phyloP scores from a whole-genome alignment of 2,888 invertebrate genomes.

The Epinotia brunnichana region DNA sequence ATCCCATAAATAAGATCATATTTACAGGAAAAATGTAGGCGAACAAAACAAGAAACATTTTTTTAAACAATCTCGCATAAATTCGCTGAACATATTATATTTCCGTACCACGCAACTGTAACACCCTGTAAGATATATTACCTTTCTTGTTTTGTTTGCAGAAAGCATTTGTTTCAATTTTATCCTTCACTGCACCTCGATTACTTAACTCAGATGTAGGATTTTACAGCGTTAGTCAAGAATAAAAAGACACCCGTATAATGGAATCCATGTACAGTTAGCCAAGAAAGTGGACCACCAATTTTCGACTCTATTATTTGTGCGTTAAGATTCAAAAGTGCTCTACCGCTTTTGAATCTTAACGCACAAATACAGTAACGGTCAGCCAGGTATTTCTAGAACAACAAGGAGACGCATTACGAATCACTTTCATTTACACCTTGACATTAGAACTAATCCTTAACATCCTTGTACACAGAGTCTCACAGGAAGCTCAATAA shows the following conservation, averaged over 20 bases:
- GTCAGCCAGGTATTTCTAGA: not conserved
- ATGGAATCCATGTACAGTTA: not conserved
- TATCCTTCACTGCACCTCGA: constrained; percentile 14
- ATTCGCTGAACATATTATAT: not conserved
- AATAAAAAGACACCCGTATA: not conserved
- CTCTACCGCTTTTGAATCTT: too few relatives aligned
- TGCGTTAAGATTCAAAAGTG: too few relatives aligned
- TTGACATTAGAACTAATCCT: constrained; percentile 1
- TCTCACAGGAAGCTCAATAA: too few relatives aligned
- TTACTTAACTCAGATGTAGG: constrained; percentile 5
- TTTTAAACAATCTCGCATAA: not conserved
- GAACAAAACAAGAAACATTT: not conserved
- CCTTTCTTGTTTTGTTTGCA: not conserved
- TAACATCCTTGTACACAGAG: too few relatives aligned
- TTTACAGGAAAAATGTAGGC: too few relatives aligned
- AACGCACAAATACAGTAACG: not conserved
- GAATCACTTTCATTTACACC: constrained; percentile 14
- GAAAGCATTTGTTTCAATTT: constrained; percentile 30
- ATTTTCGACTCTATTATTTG: too few relatives aligned
- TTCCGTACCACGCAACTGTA: not conserved
- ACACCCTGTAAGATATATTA: not conserved
- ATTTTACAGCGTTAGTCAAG: not conserved
- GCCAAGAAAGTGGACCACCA: too few relatives aligned
- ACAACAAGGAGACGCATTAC: not conserved
- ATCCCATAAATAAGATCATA: too few relatives aligned